Evolutionary conservation across 2,113 vertebrate genomes (phyloP).

Genomic region (Brachyhypopomus gauderio): DNA sequence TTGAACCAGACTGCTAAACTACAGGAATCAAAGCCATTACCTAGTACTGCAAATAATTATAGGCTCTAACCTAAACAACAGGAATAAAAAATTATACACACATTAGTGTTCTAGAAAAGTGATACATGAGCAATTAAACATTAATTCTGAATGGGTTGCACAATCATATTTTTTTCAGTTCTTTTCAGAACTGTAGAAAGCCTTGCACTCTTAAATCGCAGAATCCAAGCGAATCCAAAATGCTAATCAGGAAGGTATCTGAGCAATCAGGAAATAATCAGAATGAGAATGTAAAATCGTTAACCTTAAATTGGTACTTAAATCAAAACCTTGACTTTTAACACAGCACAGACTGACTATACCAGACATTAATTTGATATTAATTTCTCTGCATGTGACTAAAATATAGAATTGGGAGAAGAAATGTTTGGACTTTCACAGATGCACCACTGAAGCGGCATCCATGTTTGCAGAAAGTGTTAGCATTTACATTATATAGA

Average conservation of each 20-base stretch:
- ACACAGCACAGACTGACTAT: neutral
- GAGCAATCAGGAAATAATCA: neutral
- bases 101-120: neutral
- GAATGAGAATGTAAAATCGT: slow-evolving; percentile 17
- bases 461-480: no score
- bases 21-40: no score
- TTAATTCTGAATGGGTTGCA: neutral
- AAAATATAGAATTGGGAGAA: neutral
- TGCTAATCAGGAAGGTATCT: neutral
- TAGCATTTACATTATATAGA: no score
- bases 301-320: slow-evolving; percentile 25
- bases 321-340: slow-evolving; percentile 25
- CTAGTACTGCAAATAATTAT: no score
- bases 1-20: no score
- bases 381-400: neutral
- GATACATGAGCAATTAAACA: neutral
- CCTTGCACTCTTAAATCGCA: neutral
- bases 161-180: neutral
- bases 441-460: no score
- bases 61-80: no score
- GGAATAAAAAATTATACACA: no score
- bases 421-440: neutral
- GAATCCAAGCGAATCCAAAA: neutral
- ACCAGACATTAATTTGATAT: neutral
- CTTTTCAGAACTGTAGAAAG: neutral